Conservation (phyloP, 2,113 vertebrate species). For the Globicephala melas region DNA sequence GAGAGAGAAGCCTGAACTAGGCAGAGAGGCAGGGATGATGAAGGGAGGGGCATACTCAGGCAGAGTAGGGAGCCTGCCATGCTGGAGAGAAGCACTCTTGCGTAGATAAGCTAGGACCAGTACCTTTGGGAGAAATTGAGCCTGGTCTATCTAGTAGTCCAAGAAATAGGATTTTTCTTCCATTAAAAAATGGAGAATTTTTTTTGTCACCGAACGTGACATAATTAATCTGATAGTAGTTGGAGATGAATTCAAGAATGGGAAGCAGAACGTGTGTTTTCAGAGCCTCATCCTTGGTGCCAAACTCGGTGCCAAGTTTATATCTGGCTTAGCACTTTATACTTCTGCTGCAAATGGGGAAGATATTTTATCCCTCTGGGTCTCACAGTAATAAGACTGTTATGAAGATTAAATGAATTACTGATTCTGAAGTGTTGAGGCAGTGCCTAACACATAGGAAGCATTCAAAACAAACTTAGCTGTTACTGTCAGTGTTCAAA, state of each 20-base stretch:
- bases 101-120: background rate
- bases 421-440: background rate
- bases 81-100: background rate
- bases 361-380: background rate
- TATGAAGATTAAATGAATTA: background rate
- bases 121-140: background rate
- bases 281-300: background rate
- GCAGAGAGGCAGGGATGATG: background rate
- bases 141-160: background rate
- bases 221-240: background rate
- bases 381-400: background rate
- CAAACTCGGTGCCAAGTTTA: background rate
- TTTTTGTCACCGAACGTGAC: background rate
- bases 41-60: background rate
- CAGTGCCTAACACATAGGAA: background rate
- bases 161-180: background rate
- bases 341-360: background rate
- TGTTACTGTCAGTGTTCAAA: background rate
- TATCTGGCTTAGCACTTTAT: background rate
- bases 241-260: background rate
- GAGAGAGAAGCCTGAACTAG: background rate
- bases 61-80: background rate
- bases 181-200: background rate
- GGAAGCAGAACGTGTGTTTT: background rate
- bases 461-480: background rate